phyloP scores from a whole-genome alignment of 2,797 vertebrate species.

The Spheniscus humboldti region DNA sequence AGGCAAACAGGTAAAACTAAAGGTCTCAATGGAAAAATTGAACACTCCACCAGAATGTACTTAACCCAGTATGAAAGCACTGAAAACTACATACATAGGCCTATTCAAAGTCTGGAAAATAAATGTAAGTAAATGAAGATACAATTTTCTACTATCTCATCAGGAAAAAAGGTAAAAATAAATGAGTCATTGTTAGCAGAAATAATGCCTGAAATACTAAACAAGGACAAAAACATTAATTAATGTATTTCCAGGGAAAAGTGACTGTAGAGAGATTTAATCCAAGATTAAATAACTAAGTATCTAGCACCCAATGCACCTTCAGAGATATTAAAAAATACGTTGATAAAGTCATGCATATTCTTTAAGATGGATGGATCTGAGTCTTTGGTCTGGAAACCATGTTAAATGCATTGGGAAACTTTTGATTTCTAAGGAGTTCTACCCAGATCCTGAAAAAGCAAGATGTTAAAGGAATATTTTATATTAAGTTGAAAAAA shows the following conservation, averaged over 20 bases:
- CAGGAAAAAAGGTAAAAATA: background rate
- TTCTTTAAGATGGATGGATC: background rate
- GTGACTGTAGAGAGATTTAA: background rate
- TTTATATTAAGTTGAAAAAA: background rate
- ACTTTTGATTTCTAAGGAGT: background rate
- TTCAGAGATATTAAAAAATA: background rate
- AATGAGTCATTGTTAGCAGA: background rate
- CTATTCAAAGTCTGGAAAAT: background rate
- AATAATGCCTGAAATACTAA: background rate
- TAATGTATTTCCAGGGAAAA: background rate
- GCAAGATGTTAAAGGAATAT: background rate
- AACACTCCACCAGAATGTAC: background rate
- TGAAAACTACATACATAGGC: accelerated
- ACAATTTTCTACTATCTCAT: background rate
- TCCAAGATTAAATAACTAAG: background rate
- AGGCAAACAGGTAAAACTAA: background rate
- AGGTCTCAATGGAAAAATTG: background rate
- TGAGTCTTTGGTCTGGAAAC: background rate
- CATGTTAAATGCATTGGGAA: background rate
- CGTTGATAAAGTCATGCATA: background rate
- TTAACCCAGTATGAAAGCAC: background rate
- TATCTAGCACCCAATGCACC: background rate
- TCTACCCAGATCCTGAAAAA: background rate
- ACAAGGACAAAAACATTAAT: background rate
- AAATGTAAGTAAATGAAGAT: background rate